Percentiles rank a stretch among this genome's conserved stretches.
phyloP scores from a whole-genome alignment of 2,113 vertebrate genomes.

The Sinocyclocheilus maitianheensis region DNA sequence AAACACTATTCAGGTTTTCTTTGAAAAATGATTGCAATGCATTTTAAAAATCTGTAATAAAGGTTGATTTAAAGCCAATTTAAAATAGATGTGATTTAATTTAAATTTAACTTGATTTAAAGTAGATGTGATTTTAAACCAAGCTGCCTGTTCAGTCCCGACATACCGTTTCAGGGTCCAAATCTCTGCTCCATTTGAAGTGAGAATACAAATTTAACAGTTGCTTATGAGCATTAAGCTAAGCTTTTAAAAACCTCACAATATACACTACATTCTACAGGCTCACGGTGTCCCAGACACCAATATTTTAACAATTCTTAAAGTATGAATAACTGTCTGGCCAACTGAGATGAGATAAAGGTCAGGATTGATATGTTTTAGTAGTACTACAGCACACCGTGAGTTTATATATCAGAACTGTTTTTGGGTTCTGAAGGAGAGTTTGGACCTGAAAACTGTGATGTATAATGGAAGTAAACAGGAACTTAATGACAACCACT shows the following conservation, averaged over 20 bases:
- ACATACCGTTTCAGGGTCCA: not conserved
- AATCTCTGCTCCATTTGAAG: not conserved
- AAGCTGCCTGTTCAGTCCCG: too few species aligned
- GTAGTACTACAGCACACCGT: not conserved
- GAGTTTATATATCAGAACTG: not conserved
- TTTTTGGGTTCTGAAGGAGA: not conserved
- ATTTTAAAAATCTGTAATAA: not conserved
- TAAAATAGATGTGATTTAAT: too few species aligned
- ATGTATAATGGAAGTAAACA: not conserved
- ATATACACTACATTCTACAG: not conserved
- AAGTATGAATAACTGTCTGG: not conserved
- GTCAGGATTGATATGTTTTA: not conserved
- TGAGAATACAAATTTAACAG: not conserved
- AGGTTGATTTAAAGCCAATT: too few species aligned
- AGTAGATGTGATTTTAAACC: not conserved
- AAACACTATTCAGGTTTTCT: not conserved
- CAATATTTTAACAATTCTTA: not conserved
- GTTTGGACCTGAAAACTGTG: not conserved
- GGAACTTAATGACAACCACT: constrained; percentile 17
- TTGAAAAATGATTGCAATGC: not conserved
- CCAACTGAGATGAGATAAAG: not conserved
- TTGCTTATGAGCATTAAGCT: not conserved
- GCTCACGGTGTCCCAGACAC: not conserved
- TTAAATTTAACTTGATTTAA: too few species aligned
- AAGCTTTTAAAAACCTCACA: not conserved